Conservation (phyloP, 2,888 invertebrate genomes). For the Meta bourneti region DNA sequence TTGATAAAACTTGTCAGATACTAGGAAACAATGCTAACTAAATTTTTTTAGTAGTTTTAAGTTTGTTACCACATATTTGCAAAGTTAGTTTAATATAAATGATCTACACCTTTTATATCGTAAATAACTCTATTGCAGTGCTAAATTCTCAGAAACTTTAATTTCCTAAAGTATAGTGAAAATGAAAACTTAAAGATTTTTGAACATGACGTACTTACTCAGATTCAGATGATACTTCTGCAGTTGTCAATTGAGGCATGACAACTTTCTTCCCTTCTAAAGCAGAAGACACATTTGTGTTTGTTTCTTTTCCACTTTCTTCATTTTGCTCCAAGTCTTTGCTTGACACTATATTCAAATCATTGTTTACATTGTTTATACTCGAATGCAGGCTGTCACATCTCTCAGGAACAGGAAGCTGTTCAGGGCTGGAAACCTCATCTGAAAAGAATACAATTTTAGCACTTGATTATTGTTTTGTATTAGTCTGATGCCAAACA, state of each 20-base stretch:
- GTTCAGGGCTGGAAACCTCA: conserved; percentile 77
- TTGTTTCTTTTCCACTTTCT: conserved; percentile 53
- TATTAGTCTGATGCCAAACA: too few relatives aligned
- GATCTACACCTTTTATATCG: background rate
- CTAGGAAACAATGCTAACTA: too few relatives aligned
- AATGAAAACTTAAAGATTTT: background rate
- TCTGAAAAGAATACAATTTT: conserved; percentile 49
- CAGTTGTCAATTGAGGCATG: conserved; percentile 76
- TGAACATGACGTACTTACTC: conserved; percentile 69
- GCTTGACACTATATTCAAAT: conserved; percentile 27
- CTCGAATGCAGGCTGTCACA: conserved; percentile 79
- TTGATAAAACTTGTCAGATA: too few relatives aligned
- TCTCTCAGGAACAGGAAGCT: conserved; percentile 78
- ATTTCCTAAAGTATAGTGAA: background rate
- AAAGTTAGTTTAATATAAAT: background rate
- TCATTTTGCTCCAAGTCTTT: conserved; percentile 1
- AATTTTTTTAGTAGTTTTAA: background rate
- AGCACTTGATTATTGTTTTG: too few relatives aligned
- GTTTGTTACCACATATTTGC: background rate
- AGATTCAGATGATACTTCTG: conserved; percentile 77
- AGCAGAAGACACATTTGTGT: conserved; percentile 75
- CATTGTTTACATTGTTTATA: conserved; percentile 71
- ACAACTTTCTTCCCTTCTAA: conserved; percentile 77
- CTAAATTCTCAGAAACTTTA: background rate
- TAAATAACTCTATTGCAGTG: background rate